phyloP scores from a whole-genome alignment of 23 tunicate genomes.

The Styela clava region DNA sequence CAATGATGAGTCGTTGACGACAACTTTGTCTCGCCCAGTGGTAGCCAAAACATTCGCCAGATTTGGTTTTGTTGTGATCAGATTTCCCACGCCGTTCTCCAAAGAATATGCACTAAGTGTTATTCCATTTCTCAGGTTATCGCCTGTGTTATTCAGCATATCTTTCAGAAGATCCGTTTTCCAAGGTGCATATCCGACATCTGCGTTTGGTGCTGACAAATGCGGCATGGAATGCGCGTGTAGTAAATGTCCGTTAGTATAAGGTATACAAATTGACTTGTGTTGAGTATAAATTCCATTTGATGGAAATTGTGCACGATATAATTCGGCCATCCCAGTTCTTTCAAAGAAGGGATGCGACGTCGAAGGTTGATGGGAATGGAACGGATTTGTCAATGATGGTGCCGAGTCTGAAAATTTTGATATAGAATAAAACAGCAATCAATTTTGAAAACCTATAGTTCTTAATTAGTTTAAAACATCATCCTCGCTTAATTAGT shows the following conservation, averaged over 20 bases:
- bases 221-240: neutral
- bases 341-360: neutral
- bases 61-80: neutral
- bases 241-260: neutral
- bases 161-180: conserved; percentile 3
- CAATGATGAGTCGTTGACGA: too few species aligned
- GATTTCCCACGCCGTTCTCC: neutral
- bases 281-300: neutral
- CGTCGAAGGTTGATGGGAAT: neutral
- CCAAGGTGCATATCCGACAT: neutral
- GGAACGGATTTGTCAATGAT: neutral
- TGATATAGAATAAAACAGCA: too few species aligned
- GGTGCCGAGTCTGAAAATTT: too few species aligned
- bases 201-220: neutral
- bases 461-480: too few species aligned
- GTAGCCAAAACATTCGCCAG: neutral
- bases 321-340: neutral
- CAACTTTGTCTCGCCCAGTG: too few species aligned
- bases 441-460: too few species aligned
- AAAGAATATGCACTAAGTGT: neutral
- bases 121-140: neutral
- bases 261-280: neutral
- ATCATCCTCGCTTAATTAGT: too few species aligned
- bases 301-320: neutral
- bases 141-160: neutral